A percentile compares a stretch with the other conserved stretches of the same genome.
phyloP scores from a whole-genome alignment of 2,797 vertebrate species.

The Taeniopygia guttata region DNA sequence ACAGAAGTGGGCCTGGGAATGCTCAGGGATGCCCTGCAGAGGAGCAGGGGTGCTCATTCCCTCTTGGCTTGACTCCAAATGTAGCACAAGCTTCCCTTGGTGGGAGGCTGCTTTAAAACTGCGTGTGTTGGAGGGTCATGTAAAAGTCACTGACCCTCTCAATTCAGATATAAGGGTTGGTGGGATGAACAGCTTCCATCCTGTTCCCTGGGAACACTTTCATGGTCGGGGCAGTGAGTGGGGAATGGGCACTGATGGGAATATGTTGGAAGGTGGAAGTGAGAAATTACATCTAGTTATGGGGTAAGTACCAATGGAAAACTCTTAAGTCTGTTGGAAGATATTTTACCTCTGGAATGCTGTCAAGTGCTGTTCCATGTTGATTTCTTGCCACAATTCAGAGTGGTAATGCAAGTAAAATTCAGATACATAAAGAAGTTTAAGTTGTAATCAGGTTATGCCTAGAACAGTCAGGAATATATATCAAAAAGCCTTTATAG shows the following conservation, averaged over 20 bases:
- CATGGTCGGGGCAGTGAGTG: not conserved
- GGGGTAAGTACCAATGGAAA: not conserved
- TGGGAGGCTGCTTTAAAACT: not conserved
- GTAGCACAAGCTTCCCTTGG: not conserved
- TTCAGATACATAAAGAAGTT: not conserved
- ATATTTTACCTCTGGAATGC: not conserved
- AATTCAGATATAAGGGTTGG: not conserved
- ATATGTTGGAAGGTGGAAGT: not conserved
- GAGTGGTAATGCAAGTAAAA: not conserved
- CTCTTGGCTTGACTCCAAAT: not conserved
- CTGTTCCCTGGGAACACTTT: not conserved
- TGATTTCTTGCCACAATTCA: not conserved
- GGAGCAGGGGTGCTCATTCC: not conserved
- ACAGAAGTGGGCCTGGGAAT: not conserved
- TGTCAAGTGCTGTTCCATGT: not conserved
- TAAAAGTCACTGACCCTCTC: not conserved
- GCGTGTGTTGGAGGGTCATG: accelerated
- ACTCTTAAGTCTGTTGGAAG: not conserved
- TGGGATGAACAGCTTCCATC: not conserved
- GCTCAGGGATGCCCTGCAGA: not conserved
- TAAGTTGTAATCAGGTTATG: not conserved
- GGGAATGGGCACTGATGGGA: not conserved
- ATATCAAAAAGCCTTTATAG: not conserved
- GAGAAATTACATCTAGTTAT: not conserved
- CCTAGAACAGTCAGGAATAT: not conserved